phyloP scores from a whole-genome alignment of 1,140 invertebrate species.

The Tetraneura akinire region DNA sequence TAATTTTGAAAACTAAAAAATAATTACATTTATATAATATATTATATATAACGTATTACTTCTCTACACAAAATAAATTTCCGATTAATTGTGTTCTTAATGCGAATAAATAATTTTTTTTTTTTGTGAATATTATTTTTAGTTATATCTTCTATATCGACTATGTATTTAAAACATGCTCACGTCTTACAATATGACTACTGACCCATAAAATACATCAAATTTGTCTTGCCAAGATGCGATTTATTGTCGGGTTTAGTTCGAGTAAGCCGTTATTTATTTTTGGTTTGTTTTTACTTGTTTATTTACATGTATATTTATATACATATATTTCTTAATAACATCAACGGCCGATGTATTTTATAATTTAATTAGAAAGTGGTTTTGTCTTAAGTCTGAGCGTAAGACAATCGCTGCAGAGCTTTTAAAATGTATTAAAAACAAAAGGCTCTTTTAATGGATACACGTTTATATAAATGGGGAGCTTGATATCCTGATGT shows the following conservation, averaged over 20 bases:
- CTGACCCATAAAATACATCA: conserved; percentile 23
- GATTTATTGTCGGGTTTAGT: conserved; percentile 2
- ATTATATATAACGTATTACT: too few species aligned
- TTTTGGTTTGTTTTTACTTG: conserved; percentile 16
- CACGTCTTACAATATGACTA: too few species aligned
- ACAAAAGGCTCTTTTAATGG: conserved; percentile 38
- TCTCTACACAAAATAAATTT: not conserved
- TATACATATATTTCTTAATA: not conserved
- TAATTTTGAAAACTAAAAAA: too few species aligned
- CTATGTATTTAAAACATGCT: not conserved
- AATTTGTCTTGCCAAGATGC: conserved; percentile 24
- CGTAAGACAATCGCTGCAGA: not conserved
- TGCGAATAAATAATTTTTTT: not conserved
- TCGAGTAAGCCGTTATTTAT: conserved; percentile 15
- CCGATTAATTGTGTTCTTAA: not conserved
- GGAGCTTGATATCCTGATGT: not conserved
- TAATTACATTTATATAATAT: too few species aligned
- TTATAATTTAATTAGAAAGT: conserved; percentile 30
- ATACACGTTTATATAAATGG: conserved; percentile 10
- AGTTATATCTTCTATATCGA: not conserved
- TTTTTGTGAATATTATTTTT: not conserved
- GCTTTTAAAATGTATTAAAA: conserved; percentile 40
- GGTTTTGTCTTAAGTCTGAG: not conserved
- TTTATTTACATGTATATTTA: not conserved
- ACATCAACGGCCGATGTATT: not conserved